Evolutionary conservation across 1,140 invertebrate species (phyloP).

Genomic region (Bicyclus anynana): DNA sequence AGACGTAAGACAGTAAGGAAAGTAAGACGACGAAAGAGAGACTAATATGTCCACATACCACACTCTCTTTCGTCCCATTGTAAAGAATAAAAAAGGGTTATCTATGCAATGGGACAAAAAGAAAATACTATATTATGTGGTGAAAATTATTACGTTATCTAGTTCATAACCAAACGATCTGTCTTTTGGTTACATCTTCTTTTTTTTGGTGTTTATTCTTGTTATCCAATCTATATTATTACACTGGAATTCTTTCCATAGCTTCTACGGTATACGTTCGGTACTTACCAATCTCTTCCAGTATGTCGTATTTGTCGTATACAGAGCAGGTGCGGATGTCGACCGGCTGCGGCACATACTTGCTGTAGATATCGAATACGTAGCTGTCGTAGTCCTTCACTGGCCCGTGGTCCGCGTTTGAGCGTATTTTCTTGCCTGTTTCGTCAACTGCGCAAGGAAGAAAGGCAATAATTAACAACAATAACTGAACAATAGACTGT

Average conservation of each 20-base stretch:
- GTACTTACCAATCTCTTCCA: constrained; percentile 94
- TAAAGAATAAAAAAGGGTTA: too few relatives aligned
- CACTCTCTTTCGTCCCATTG: too few relatives aligned
- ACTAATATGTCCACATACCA: too few relatives aligned
- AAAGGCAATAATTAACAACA: background rate
- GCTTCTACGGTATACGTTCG: background rate
- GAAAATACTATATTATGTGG: too few relatives aligned
- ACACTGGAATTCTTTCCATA: background rate
- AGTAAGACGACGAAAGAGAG: too few relatives aligned
- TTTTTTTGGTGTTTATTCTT: too few relatives aligned
- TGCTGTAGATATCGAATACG: constrained; percentile 98
- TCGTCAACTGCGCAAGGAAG: constrained; percentile 83
- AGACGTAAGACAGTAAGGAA: too few relatives aligned
- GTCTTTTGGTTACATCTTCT: background rate
- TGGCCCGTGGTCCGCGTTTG: constrained; percentile 90
- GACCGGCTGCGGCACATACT: constrained; percentile 97
- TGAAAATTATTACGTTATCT: too few relatives aligned
- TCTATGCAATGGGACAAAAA: too few relatives aligned
- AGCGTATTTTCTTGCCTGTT: constrained; percentile 94
- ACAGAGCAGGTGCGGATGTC: constrained; percentile 96
- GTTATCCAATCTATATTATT: background rate
- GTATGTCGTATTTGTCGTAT: constrained; percentile 98
- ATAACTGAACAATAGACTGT: too few relatives aligned
- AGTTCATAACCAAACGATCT: background rate
- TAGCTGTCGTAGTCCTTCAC: constrained; percentile 98